phyloP scores from a whole-genome alignment of 2,888 invertebrate genomes.

The Merodon equestris region DNA sequence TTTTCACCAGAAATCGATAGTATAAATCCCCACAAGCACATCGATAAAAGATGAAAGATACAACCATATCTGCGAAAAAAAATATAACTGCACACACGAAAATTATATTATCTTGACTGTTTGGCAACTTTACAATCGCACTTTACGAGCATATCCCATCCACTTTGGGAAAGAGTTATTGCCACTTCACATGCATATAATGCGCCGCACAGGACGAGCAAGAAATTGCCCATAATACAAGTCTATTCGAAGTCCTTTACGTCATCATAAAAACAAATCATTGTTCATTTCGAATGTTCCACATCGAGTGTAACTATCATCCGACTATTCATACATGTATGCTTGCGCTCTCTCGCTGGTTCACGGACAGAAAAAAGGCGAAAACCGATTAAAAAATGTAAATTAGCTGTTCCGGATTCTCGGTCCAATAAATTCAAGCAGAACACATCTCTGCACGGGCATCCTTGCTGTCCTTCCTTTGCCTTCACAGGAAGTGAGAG shows the following conservation, averaged over 20 bases:
- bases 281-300: slow-evolving; percentile 49
- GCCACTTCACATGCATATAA: slow-evolving; percentile 6
- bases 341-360: background rate
- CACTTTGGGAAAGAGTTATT: slow-evolving; percentile 10
- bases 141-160: slow-evolving; percentile 10
- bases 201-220: background rate
- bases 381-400: slow-evolving; percentile 66
- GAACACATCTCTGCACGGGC: background rate
- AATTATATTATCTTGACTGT: slow-evolving; percentile 38
- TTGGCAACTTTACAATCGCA: slow-evolving; percentile 53
- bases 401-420: slow-evolving; percentile 61
- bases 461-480: too few species aligned
- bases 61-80: too few species aligned
- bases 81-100: background rate
- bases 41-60: slow-evolving; percentile 13
- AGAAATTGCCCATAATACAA: slow-evolving; percentile 37
- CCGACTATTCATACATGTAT: slow-evolving; percentile 9
- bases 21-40: slow-evolving; percentile 45
- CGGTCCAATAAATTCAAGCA: slow-evolving; percentile 48
- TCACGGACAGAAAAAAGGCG: background rate
- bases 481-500: background rate
- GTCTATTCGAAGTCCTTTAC: slow-evolving; percentile 41
- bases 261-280: slow-evolving; percentile 59
- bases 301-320: slow-evolving; percentile 39
- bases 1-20: background rate